Base-by-base conservation (phyloP, 1,140 invertebrate genomes). In the Melanaphis sacchari region DNA sequence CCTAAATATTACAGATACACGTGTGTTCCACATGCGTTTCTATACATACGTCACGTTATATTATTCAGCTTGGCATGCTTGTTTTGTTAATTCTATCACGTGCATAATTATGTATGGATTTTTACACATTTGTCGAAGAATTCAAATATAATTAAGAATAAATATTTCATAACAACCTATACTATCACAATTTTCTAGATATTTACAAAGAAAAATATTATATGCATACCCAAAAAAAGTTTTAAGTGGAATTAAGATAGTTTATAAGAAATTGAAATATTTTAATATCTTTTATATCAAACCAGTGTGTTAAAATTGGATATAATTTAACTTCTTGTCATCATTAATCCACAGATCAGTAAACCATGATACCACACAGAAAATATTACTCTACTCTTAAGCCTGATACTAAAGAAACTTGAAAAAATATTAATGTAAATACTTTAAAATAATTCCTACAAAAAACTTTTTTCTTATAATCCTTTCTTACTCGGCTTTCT, bases 381-480 rank as follows among this genome's bases (percentile, higher is more conserved):
- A 84, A 26, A 84, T 40, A 1, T 40, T 40, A 26, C 82, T 84
- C 4, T 41, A 41, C 38, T 84, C 9, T 84, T 11, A 24, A 84
- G 59, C n/a, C n/a, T 11, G 36, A 82, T n/a, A 84, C 9, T 84
- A 40, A 84, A 41, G 11, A 87, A 87, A 87, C 84, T 87, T 38
- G 24, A 40, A 87, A 87, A 43, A 87, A 87, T 87, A 87, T 87
- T 43, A 87, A 21, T 43, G 24, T 87, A n/a, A 31, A 43, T 43
- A 88, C 85, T n/a, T 46, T 46, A 18, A 87, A 88, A 41, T 46
- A 88, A 49, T 88, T 88, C 31, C 41, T 8, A n/a, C 15, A n/a
- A 88, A 84, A 88, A 46, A 88, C 41, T 88, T 88, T 46, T 18
- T 46, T 49, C 41, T 21, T 43, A 18, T 88, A 46, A 88, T 88